A percentile compares a stretch with the other conserved stretches of the same genome.
Evolutionary conservation across 2,888 invertebrate species (phyloP).

Genomic region (Cheilosia scutellata): DNA sequence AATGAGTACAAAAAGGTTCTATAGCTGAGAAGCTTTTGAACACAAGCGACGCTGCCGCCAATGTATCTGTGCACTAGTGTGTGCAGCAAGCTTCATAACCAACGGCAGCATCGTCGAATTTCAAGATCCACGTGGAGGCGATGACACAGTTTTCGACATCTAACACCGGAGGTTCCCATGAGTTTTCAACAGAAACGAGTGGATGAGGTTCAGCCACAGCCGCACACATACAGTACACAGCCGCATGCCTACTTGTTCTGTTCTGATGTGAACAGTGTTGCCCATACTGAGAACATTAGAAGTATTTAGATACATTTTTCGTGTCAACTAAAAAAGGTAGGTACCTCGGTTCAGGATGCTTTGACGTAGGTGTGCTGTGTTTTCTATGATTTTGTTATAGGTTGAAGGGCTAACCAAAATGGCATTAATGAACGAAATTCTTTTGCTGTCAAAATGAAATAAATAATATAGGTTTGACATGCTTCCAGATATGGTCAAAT

Average conservation of each 20-base stretch:
- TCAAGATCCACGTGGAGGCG: slow-evolving; percentile 71
- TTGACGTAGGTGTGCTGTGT: too few species aligned
- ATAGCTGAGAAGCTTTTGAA: slow-evolving; percentile 64
- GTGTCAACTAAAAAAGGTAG: too few species aligned
- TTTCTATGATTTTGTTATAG: too few species aligned
- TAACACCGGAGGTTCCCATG: slow-evolving; percentile 28
- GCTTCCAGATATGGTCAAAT: too few species aligned
- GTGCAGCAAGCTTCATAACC: slow-evolving; percentile 51
- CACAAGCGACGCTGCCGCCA: slow-evolving; percentile 9
- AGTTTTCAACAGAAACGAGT: slow-evolving; percentile 53
- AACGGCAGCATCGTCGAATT: slow-evolving; percentile 43
- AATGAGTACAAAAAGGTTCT: slow-evolving; percentile 69
- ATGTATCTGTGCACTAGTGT: slow-evolving; percentile 50
- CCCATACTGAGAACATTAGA: slow-evolving; percentile 31
- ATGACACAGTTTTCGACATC: slow-evolving; percentile 59
- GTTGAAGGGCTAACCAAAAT: too few species aligned
- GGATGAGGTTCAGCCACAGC: neutral
- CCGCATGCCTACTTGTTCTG: neutral
- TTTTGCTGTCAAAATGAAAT: too few species aligned
- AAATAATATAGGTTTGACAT: too few species aligned
- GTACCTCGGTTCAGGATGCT: too few species aligned
- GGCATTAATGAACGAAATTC: too few species aligned
- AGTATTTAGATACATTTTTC: slow-evolving; percentile 17
- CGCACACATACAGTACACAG: slow-evolving; percentile 25
- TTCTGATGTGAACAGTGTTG: slow-evolving; percentile 21